phyloP scores from a whole-genome alignment of 2,888 invertebrate species.

The Thymelicus acteon region DNA sequence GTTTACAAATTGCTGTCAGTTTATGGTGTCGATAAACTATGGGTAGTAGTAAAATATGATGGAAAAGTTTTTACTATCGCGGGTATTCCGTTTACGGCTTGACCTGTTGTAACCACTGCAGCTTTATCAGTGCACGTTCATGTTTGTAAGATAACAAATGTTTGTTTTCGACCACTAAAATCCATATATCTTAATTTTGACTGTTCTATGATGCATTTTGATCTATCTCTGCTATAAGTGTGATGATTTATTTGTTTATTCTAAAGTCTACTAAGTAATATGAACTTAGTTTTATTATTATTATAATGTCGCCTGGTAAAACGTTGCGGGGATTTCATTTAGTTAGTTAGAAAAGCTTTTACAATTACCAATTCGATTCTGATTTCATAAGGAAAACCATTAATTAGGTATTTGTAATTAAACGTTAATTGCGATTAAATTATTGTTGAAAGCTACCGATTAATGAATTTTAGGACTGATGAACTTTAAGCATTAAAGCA shows the following conservation, averaged over 20 bases:
- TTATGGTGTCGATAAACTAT: slow-evolving; percentile 31
- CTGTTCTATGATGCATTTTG: neutral
- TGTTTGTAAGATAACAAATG: slow-evolving; percentile 22
- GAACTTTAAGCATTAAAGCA: neutral
- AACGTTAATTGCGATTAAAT: neutral
- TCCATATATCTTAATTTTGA: neutral
- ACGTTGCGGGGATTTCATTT: too few relatives aligned
- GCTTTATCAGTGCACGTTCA: slow-evolving; percentile 31
- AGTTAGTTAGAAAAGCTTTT: too few relatives aligned
- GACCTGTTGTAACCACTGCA: slow-evolving; percentile 29
- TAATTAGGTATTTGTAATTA: neutral
- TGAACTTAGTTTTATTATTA: too few relatives aligned
- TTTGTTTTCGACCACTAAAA: slow-evolving; percentile 3
- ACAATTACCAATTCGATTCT: neutral
- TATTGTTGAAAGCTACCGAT: neutral
- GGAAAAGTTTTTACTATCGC: slow-evolving; percentile 38
- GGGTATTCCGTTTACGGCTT: slow-evolving; percentile 41
- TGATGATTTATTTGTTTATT: too few relatives aligned
- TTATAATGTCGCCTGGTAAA: too few relatives aligned
- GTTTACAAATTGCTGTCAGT: slow-evolving; percentile 8
- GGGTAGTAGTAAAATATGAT: slow-evolving; percentile 39
- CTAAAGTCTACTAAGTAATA: too few relatives aligned
- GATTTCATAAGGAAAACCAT: neutral
- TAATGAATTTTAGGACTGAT: neutral
- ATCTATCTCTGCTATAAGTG: neutral